Percentiles rank a stretch among this genome's conserved stretches.
These are phyloP conservation scores for Pterocles burchelli DNA, from an alignment of 2,113 vertebrate genomes.

Conservation along the genomic window DNA sequence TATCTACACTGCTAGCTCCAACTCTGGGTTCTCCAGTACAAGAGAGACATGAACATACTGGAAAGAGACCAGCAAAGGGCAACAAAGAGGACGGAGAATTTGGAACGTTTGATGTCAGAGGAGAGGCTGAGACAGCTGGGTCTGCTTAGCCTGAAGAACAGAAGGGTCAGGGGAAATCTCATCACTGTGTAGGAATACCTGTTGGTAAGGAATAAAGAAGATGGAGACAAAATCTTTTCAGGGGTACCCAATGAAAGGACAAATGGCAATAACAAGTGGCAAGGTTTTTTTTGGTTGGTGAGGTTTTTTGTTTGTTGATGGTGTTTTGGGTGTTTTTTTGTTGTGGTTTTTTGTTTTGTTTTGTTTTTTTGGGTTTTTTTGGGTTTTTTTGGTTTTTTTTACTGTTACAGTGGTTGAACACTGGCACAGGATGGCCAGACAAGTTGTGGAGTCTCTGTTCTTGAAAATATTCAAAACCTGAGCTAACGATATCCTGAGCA, in stretches of 20 bases:
- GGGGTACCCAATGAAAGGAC: no score
- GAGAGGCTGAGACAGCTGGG: neutral
- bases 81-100: neutral
- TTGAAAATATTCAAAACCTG: neutral
- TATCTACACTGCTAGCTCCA: neutral
- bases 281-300: no score
- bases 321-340: no score
- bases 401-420: neutral
- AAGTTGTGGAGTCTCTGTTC: neutral
- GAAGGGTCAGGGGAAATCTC: neutral
- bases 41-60: neutral
- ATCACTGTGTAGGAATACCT: neutral
- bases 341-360: no score
- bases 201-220: neutral
- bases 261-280: no score
- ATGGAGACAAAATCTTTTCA: neutral
- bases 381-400: neutral
- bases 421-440: neutral
- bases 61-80: neutral
- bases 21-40: neutral
- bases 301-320: no score
- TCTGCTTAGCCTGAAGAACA: neutral
- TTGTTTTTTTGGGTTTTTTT: neutral
- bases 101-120: neutral
- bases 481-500: accelerated